A percentile compares a stretch with the other conserved stretches of the same genome.
Evolutionary conservation across 2,113 vertebrate genomes (phyloP).

Genomic region (Gambusia holbrooki): DNA sequence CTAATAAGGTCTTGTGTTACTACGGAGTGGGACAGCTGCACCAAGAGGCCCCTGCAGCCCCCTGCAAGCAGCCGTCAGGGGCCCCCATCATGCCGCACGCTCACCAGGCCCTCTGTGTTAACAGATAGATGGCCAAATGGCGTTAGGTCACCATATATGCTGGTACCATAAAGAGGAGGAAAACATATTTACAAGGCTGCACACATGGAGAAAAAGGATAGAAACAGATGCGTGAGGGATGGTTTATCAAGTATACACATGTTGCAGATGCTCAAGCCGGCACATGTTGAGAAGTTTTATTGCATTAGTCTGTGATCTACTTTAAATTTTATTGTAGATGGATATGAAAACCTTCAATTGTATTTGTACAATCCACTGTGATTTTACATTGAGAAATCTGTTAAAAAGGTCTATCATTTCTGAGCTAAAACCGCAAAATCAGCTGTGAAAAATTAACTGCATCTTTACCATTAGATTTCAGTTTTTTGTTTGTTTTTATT

Average conservation of each 20-base stretch:
- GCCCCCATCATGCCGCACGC: conserved; percentile 55
- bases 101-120: conserved; percentile 77
- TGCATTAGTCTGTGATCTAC: not conserved
- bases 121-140: conserved; percentile 79
- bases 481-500: conserved; percentile 48
- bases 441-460: not conserved
- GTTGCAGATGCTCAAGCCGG: conserved; percentile 2
- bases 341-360: not conserved
- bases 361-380: not conserved
- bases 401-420: not conserved
- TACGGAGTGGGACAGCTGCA: conserved; percentile 87
- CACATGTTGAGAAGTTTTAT: not conserved
- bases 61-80: conserved; percentile 61
- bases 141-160: conserved; percentile 55
- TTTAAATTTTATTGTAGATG: not conserved
- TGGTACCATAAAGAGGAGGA: conserved; percentile 22
- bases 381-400: not conserved
- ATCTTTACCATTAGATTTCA: conserved; percentile 55
- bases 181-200: conserved; percentile 54
- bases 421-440: not conserved
- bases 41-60: conserved; percentile 70
- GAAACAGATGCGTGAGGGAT: conserved; percentile 31
- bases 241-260: conserved; percentile 19
- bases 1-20: conserved; percentile 90
- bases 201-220: conserved; percentile 25